phyloP scores from a whole-genome alignment of 1,140 invertebrate species.

The Cotesia typhae region DNA sequence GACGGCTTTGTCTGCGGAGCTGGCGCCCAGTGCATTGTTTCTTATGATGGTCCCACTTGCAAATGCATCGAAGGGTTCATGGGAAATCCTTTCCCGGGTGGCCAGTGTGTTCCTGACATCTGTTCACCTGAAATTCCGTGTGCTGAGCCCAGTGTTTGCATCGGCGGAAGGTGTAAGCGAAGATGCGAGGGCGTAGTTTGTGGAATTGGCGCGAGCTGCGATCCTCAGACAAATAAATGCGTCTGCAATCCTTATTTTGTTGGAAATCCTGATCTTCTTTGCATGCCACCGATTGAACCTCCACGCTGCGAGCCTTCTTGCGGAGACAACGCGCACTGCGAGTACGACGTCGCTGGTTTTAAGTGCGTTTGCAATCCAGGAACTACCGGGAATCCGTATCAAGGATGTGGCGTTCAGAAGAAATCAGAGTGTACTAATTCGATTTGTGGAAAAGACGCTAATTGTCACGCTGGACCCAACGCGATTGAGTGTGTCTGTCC shows the following conservation, averaged over 20 bases:
- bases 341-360: constrained; percentile 77
- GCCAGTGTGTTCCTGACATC: constrained; percentile 79
- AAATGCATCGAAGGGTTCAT: constrained; percentile 85
- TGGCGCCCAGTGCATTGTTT: constrained; percentile 89
- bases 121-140: constrained; percentile 82
- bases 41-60: constrained; percentile 84
- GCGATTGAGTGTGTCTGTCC: constrained; percentile 84
- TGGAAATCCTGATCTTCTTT: constrained; percentile 87
- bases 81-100: constrained; percentile 91
- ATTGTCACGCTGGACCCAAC: constrained; percentile 77
- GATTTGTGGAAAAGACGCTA: constrained; percentile 80
- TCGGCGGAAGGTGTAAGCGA: constrained; percentile 84
- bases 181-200: constrained; percentile 86
- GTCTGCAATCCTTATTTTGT: constrained; percentile 87
- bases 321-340: constrained; percentile 85
- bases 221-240: constrained; percentile 81
- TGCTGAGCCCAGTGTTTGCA: constrained; percentile 79
- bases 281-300: constrained; percentile 84
- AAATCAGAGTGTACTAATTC: constrained; percentile 77
- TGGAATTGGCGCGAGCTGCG: constrained; percentile 83
- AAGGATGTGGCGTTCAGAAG: constrained; percentile 76
- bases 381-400: constrained; percentile 87
- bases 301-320: constrained; percentile 83
- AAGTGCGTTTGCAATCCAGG: constrained; percentile 86
- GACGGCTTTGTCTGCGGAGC: constrained; percentile 80